These are phyloP conservation scores for Squalus acanthias DNA, from an alignment of 2,797 vertebrate genomes.

Conservation along the genomic window DNA sequence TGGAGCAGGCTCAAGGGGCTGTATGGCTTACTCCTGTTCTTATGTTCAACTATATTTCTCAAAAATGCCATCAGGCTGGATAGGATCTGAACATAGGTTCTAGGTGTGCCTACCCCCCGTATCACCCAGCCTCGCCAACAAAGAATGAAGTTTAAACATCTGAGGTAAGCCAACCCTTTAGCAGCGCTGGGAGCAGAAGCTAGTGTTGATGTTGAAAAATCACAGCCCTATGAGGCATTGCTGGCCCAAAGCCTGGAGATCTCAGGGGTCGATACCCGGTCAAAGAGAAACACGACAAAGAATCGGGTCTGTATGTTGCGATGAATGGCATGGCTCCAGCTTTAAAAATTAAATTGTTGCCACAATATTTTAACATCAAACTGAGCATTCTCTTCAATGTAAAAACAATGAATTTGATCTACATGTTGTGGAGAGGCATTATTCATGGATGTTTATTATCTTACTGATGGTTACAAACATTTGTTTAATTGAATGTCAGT, in stretches of 20 bases:
- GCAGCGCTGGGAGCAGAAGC: neutral
- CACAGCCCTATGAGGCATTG: neutral
- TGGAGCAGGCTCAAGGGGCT: neutral
- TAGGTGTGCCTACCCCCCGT: neutral
- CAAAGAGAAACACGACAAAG: neutral
- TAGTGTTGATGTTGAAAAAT: neutral
- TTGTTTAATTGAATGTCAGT: neutral
- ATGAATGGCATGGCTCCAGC: neutral
- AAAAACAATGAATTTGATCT: neutral
- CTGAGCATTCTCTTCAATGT: neutral
- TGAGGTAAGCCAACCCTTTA: neutral
- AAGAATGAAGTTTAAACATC: neutral
- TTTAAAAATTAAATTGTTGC: neutral
- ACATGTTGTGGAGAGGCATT: neutral
- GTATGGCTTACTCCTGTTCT: neutral
- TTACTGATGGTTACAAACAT: neutral
- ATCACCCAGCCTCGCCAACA: neutral
- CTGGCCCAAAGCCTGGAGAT: neutral
- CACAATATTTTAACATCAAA: neutral
- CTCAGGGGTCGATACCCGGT: neutral
- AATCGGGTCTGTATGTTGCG: neutral
- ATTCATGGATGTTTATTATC: neutral
- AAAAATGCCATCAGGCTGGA: neutral
- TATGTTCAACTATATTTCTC: neutral
- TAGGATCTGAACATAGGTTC: no score